A percentile compares a stretch with the other conserved stretches of the same genome.
Evolutionary conservation across 2,797 vertebrate species (phyloP).

Genomic region (Rhinophrynus dorsalis): DNA sequence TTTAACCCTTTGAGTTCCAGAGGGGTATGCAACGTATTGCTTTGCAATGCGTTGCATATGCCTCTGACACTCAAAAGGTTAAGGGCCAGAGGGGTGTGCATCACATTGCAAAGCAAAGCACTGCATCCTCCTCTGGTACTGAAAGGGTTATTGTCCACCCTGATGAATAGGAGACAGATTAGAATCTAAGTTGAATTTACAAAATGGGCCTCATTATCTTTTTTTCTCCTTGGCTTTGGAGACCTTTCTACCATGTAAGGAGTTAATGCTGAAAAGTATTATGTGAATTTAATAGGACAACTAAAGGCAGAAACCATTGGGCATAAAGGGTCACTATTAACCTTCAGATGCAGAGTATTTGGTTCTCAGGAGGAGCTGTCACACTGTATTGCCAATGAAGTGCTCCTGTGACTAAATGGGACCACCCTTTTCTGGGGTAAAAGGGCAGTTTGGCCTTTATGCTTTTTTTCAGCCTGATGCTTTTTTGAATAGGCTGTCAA

Average conservation of each 20-base stretch:
- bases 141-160: constrained; percentile 66
- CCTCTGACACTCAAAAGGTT: too few relatives aligned
- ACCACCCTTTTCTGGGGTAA: constrained; percentile 76
- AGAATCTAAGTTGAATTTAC: constrained; percentile 70
- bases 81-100: too few relatives aligned
- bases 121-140: too few relatives aligned
- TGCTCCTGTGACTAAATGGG: constrained; percentile 66
- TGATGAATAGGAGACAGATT: constrained; percentile 69
- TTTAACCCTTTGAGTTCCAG: too few relatives aligned
- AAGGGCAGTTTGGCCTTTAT: constrained; percentile 78
- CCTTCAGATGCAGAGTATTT: constrained; percentile 69
- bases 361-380: constrained; percentile 74
- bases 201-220: constrained; percentile 72
- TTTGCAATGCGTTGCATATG: too few relatives aligned
- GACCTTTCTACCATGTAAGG: too few relatives aligned
- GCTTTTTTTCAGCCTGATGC: constrained; percentile 73
- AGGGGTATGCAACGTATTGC: too few relatives aligned
- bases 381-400: constrained; percentile 74
- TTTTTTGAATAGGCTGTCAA: constrained; percentile 74
- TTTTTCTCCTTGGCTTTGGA: too few relatives aligned
- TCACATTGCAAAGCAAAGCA: too few relatives aligned
- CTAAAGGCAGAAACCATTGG: constrained; percentile 63
- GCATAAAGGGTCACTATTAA: constrained; percentile 76
- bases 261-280: constrained; percentile 74
- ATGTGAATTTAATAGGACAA: constrained; percentile 70